Evolutionary conservation across 2,888 invertebrate species (phyloP).

Genomic region (Invenusta paracnida): DNA sequence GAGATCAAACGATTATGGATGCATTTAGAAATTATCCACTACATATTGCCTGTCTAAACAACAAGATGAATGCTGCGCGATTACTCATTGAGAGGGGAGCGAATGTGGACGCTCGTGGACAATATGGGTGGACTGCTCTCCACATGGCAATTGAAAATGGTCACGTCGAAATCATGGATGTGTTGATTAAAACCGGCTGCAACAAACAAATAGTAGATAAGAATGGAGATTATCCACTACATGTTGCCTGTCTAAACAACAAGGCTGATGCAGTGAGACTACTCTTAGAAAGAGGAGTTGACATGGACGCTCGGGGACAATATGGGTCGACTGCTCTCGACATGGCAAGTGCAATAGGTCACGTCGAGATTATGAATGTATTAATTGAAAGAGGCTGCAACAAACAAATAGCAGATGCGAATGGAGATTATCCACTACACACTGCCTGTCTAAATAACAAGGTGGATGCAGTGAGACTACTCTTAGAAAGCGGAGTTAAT

Average conservation of each 20-base stretch:
- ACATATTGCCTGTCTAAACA: neutral
- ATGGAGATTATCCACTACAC: too few relatives aligned
- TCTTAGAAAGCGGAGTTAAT: too few relatives aligned
- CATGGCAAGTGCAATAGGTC: neutral
- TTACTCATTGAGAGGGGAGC: neutral
- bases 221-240: neutral
- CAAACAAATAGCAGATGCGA: too few relatives aligned
- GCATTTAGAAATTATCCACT: too few relatives aligned
- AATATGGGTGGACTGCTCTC: neutral
- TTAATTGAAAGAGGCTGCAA: too few relatives aligned
- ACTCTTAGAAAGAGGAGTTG: neutral
- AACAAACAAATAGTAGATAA: neutral
- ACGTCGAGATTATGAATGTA: too few relatives aligned
- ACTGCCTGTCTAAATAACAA: too few relatives aligned
- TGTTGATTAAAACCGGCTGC: neutral
- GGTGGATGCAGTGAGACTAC: too few relatives aligned
- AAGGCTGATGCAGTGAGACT: neutral
- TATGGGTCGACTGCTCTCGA: neutral
- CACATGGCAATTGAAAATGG: neutral
- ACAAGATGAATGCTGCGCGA: neutral
- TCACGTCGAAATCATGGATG: too few relatives aligned
- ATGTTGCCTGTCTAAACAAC: neutral
- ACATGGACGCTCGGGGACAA: neutral
- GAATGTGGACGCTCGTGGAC: neutral
- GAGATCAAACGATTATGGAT: too few relatives aligned